Evolutionary conservation across 2,888 invertebrate species (phyloP), one percentile per base, ranked within the genome.

Genomic region (Pollenia angustigena): DNA sequence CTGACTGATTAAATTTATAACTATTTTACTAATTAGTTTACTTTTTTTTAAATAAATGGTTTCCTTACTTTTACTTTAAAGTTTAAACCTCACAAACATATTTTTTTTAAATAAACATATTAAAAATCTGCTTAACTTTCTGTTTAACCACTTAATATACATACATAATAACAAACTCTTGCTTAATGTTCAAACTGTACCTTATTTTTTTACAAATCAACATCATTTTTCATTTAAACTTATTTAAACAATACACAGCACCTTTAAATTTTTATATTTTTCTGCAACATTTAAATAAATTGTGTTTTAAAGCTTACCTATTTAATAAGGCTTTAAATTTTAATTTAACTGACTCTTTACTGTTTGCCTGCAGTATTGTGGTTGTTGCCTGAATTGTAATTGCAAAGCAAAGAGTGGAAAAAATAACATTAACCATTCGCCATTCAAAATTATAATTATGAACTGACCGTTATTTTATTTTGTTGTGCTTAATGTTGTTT

Each of bases 391-490:
- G 32, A 32, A 16, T 60, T 60, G 44, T 46, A 16, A 46, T 64
- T 18, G 62, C 14, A 14, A 16, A 42, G 16, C 12, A 62, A 42
- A 62, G 62, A 56, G 23, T 23, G 32, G 0, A 32, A 46, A 64
- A 66, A 44, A 52, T 23, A 76, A 10, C 16, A 50, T 40, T 32
- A 62, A 80, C 54, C 50, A 64, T 32, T 32, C 32, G 64, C 23
- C 48, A 40, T 74, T 81, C 64, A 48, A 74, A 74, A 66, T 74
- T 66, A 14, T 72, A 54, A 81, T 74, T 66, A 74, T 81, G 48
- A 74, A 66, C 48, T 64, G 56, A 74, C 56, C 81, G 66, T 74
- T 74, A 74, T 71, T 56, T 74, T 64, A 64, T 66, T 40, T 62
- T 52, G 60, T 71, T 32, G 32, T 32, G 32, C 32, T 80, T 32